Evolutionary conservation across 2,797 vertebrate genomes (phyloP), one percentile per base, ranked within the genome.

Genomic region (Oreochromis grahami): DNA sequence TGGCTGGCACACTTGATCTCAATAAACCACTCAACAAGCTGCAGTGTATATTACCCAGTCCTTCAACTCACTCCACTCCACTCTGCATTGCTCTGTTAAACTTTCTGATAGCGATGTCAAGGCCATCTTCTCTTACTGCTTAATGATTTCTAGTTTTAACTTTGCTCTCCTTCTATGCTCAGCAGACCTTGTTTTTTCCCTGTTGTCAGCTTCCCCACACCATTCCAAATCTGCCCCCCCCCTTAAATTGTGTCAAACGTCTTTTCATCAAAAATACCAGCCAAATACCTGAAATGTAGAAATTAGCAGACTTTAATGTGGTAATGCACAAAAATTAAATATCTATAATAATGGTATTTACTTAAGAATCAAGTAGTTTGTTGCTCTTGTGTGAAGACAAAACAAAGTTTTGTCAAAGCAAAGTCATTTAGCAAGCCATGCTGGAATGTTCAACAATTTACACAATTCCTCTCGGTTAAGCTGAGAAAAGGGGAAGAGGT

Each of bases 361-460:
- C 12, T 78, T 34, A 78, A 48, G 2, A 48, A 10, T 14, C 41
- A 34, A 56, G 52, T 56, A 77, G 21, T 60, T 63, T 74, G 26
- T 68, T 83, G 38, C 32, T 77, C 14, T 74, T 63, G 4, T 48
- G 29, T 26, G 29, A 29, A 84, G 89, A 78, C 88, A 82, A 87
- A 88, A 87, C 72, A 84, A 60, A 10, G 21, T 53, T 68, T 53
- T 32, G 26, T 48, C 2, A 2, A 41, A 51, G 21, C 55, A 12
- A 78, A 53, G n/a, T 90, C 91, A 90, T 41, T 86, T 81, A 84
- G 17, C 56, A 32, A 26, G 41, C 38, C 6, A 6, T 2, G 10
- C 52, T 34, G 88, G 76, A 92, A 86, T 85, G 85, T 80, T 41
- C 15, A 77, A 76, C 77, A 82, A 24, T 81, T 76, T 32, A 24